These are phyloP conservation scores for Anoplolepis gracilipes DNA, from an alignment of 1,140 invertebrate species.

Conservation along the genomic window DNA sequence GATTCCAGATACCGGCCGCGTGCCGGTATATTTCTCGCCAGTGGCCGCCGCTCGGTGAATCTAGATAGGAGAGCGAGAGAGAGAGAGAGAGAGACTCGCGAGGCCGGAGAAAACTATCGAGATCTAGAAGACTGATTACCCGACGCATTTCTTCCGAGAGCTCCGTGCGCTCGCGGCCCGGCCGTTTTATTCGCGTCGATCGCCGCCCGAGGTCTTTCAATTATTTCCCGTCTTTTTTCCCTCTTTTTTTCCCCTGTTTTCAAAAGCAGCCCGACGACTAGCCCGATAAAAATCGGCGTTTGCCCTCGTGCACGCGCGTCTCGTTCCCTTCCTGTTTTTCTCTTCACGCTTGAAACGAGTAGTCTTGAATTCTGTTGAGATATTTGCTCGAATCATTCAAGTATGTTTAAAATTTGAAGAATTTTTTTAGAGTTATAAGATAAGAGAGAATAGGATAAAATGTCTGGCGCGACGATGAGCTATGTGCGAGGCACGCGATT, in stretches of 20 bases:
- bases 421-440: no score
- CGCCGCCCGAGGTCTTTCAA: constrained; percentile 54
- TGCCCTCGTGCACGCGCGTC: background rate
- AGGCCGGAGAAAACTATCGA: constrained; percentile 56
- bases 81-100: constrained; percentile 33
- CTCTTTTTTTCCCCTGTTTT: background rate
- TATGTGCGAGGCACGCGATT: no score
- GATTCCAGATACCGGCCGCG: constrained; percentile 52
- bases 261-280: constrained; percentile 10
- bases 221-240: constrained; percentile 37
- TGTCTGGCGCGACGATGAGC: background rate
- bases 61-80: constrained; percentile 50
- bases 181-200: constrained; percentile 57
- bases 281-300: constrained; percentile 43
- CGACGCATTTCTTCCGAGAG: constrained; percentile 57
- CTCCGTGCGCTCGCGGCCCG: background rate
- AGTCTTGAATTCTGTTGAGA: background rate
- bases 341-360: background rate
- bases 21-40: constrained; percentile 61
- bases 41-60: constrained; percentile 45
- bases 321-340: background rate
- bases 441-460: no score
- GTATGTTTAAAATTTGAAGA: no score
- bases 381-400: no score
- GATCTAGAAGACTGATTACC: constrained; percentile 61